Evolutionary conservation across 2,113 vertebrate species (phyloP).

Genomic region (Arenaria interpres): DNA sequence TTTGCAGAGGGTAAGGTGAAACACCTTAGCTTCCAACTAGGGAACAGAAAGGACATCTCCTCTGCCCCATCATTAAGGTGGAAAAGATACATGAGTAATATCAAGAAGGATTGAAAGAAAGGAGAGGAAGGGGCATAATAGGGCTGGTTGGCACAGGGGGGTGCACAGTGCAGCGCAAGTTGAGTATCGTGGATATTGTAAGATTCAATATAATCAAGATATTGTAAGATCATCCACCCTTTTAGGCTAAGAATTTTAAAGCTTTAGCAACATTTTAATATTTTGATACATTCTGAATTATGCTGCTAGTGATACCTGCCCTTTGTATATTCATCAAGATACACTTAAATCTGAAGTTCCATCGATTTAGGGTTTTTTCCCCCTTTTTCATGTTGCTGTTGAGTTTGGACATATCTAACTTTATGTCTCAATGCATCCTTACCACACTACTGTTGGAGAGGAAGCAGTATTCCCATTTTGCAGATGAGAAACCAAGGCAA

Average conservation of each 20-base stretch:
- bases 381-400: not conserved
- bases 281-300: not conserved
- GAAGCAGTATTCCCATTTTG: not conserved
- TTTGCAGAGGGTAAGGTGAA: not conserved
- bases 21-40: not conserved
- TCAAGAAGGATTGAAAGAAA: not conserved
- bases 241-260: not conserved
- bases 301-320: not conserved
- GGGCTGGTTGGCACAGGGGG: not conserved
- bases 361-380: rapidly evolving
- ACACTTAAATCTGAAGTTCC: not conserved
- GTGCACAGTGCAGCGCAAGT: not conserved
- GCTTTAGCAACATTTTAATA: not conserved
- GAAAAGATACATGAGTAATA: not conserved
- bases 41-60: not conserved
- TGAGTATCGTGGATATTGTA: not conserved
- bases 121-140: not conserved
- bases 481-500: not conserved
- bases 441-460: not conserved
- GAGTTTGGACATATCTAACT: not conserved
- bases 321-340: not conserved
- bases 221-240: not conserved
- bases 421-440: not conserved
- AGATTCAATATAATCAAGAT: too few species aligned
- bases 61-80: not conserved